These are phyloP conservation scores for Cryptoblepharus egeriae DNA, from an alignment of 2,797 vertebrate genomes.

Conservation along the genomic window DNA sequence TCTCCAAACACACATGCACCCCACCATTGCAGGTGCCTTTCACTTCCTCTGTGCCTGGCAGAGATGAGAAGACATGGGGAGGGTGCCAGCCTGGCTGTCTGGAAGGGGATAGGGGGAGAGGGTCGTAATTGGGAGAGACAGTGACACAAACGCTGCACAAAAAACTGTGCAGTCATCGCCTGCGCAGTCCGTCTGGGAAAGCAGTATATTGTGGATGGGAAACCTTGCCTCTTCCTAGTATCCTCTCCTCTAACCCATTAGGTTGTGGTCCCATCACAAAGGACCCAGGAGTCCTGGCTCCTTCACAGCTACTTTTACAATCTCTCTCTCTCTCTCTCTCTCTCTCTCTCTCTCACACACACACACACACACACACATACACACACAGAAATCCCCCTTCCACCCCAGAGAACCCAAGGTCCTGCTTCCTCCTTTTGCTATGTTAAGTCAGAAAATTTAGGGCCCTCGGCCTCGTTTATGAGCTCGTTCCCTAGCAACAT, in stretches of 20 bases:
- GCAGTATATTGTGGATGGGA: constrained; percentile 16
- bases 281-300: constrained; percentile 6
- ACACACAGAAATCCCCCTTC: neutral
- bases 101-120: constrained; percentile 3
- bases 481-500: constrained; percentile 1
- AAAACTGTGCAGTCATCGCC: constrained; percentile 31
- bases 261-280: neutral
- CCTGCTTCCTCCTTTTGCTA: neutral
- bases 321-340: neutral
- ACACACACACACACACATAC: neutral
- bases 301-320: neutral
- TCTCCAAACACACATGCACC: neutral
- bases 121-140: constrained; percentile 26
- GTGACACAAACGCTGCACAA: constrained; percentile 29
- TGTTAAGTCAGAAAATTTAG: neutral
- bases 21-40: neutral
- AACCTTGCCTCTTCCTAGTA: constrained; percentile 27
- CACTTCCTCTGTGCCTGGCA: constrained; percentile 23
- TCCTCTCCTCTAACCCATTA: neutral
- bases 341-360: no score
- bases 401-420: neutral
- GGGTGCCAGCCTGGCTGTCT: constrained; percentile 25
- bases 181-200: constrained; percentile 19
- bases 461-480: neutral
- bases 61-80: constrained; percentile 18